Conservation (phyloP, 2,113 vertebrate species). For the Ornithorhynchus anatinus region DNA sequence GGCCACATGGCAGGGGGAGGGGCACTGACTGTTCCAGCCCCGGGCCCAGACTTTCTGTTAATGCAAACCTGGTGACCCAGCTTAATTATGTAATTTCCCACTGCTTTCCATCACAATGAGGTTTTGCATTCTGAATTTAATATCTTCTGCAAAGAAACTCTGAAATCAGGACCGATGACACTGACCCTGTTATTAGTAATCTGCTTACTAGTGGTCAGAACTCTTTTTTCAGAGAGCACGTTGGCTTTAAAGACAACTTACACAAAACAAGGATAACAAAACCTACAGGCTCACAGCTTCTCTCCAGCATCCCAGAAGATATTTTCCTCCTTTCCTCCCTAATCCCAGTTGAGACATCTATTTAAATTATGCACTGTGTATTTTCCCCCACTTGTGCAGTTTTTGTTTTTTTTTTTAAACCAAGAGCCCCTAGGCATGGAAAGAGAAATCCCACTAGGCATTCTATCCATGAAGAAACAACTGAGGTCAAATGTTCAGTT, state of each 20-base stretch:
- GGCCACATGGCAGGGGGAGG: no score
- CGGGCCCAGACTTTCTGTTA: no score
- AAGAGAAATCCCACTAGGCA: background rate
- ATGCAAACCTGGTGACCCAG: background rate
- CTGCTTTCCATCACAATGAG: background rate
- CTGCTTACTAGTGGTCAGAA: conserved; percentile 17
- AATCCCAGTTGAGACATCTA: no score
- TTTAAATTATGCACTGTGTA: no score
- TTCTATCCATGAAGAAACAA: background rate
- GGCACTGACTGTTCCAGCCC: no score
- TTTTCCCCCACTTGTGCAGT: no score
- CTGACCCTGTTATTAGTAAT: background rate
- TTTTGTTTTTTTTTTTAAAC: background rate
- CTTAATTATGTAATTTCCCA: background rate
- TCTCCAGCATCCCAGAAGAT: background rate
- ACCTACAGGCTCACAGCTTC: background rate
- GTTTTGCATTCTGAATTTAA: background rate
- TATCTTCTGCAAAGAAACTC: background rate
- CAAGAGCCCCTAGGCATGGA: background rate
- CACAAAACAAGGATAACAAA: conserved; percentile 17
- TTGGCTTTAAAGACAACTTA: conserved; percentile 23
- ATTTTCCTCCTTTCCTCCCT: background rate
- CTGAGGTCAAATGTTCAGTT: background rate
- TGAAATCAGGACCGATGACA: background rate
- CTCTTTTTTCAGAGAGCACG: background rate